A percentile compares a stretch with the other conserved stretches of the same genome.
phyloP scores from a whole-genome alignment of 2,797 vertebrate species.

The Hafferia zeledoni region DNA sequence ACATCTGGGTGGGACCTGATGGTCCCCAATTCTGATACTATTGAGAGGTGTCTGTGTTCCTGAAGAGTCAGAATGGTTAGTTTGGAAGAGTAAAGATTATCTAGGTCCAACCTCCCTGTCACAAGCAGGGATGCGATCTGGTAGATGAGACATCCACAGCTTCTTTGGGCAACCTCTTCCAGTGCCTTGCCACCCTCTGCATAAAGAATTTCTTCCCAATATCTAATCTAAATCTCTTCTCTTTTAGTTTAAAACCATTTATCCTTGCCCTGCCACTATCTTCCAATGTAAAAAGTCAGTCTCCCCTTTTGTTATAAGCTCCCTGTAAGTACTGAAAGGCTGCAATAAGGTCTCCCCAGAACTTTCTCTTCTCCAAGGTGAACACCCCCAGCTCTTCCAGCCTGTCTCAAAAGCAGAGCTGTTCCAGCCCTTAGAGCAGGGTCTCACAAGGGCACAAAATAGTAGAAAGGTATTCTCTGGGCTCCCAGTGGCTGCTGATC shows the following conservation, averaged over 20 bases:
- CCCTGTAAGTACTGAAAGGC: not conserved
- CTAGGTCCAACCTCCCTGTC: not conserved
- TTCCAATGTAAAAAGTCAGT: not conserved
- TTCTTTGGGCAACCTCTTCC: not conserved
- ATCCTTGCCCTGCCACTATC: not conserved
- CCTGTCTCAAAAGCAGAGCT: not conserved
- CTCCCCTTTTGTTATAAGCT: not conserved
- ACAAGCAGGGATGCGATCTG: not conserved
- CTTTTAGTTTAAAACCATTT: not conserved
- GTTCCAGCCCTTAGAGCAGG: not conserved
- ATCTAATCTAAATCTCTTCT: not conserved
- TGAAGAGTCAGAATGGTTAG: not conserved
- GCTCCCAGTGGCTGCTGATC: not conserved
- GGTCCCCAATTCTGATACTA: not conserved
- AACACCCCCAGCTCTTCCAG: not conserved
- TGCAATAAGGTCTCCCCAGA: not conserved
- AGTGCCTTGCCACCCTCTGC: accelerated
- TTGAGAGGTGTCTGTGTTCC: not conserved
- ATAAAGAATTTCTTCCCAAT: not conserved
- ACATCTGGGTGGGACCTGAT: not conserved
- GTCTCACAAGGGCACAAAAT: not conserved
- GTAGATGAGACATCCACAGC: not conserved
- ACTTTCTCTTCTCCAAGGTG: not conserved
- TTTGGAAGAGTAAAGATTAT: not conserved
- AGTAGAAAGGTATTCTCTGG: not conserved